Evolutionary conservation across 1,140 invertebrate species (phyloP).

Genomic region (Mesaphorura yosii): DNA sequence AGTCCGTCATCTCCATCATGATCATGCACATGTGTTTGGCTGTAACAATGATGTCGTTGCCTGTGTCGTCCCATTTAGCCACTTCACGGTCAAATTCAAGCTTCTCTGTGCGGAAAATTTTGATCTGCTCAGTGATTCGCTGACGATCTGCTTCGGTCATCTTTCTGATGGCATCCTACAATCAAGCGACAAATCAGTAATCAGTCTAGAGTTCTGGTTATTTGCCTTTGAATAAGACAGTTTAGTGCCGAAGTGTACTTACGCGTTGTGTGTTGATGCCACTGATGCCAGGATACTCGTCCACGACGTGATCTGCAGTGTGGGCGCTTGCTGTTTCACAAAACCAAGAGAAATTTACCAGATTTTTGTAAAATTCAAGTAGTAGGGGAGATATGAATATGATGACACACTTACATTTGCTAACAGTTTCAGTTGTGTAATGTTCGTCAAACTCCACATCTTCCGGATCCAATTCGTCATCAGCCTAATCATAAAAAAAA

Average conservation of each 20-base stretch:
- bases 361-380: too few relatives aligned
- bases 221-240: too few relatives aligned
- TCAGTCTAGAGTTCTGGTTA: too few relatives aligned
- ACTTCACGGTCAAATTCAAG: conserved; percentile 95
- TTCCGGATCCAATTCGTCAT: conserved; percentile 75
- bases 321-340: conserved; percentile 71
- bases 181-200: too few relatives aligned
- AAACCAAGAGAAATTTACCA: too few relatives aligned
- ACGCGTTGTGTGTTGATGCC: conserved; percentile 85
- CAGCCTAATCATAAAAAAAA: too few relatives aligned
- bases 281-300: conserved; percentile 89
- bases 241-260: too few relatives aligned
- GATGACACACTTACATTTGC: conserved; percentile 55
- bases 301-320: conserved; percentile 66
- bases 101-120: conserved; percentile 84
- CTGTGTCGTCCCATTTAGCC: conserved; percentile 98
- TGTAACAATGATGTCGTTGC: conserved; percentile 97
- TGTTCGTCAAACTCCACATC: conserved; percentile 74
- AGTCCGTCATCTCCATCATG: conserved; percentile 99
- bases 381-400: too few relatives aligned
- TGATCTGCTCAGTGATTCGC: conserved; percentile 93
- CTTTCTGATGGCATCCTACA: conserved; percentile 94
- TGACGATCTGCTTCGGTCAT: conserved; percentile 97
- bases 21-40: conserved; percentile 99
- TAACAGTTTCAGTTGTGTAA: conserved; percentile 69